Base-by-base conservation (phyloP, 1,140 invertebrate species). In the Nephila pilipes region DNA sequence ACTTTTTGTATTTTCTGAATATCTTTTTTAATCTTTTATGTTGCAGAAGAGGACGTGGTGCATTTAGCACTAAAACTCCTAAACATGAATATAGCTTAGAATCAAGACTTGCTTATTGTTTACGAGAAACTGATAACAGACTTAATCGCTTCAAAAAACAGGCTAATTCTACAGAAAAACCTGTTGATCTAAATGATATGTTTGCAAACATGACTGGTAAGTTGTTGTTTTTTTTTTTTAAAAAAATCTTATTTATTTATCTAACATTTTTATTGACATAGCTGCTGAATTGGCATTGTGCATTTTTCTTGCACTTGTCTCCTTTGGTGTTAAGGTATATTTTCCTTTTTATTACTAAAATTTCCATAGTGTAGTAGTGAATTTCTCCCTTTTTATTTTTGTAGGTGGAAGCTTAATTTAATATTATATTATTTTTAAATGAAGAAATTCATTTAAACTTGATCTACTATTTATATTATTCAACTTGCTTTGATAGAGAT, bases 71-170 rank as follows among this genome's bases (percentile, higher is more conserved):
- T 94, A 94, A 12, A 94, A 95, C 85, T 95, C 94, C 57, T 95
- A 96, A 94, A 97, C 96, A 94, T 96, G 95, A 93, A 95, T 89
- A 18, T 55, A 38, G 38, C 25, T 32, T 96, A 80, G 95, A 95
- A 83, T 95, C 85, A 54, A 80, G 94, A 95, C 97, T 98, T 93
- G 94, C 38, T 12, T 99, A 99, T 96, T 96, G 97, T 94, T 96
- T 99, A 90, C 96, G 99, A 93, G 98, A 99, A 96, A 99, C 99
- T 18, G 98, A 99, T 95, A 98, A 99, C 96, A 97, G 99, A 94
- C 97, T 99, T 93, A 98, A 98, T 96, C 96, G 98, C 94, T 97
- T 97, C 94, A 98, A 99, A 95, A 94, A 94, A 46, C 91, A 94
- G 90, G 93, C 94, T 36, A 46, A 88, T 57, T 65, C 69, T 8